Conservation (phyloP, 2,888 invertebrate species). For the Pasiphila rectangulata region DNA sequence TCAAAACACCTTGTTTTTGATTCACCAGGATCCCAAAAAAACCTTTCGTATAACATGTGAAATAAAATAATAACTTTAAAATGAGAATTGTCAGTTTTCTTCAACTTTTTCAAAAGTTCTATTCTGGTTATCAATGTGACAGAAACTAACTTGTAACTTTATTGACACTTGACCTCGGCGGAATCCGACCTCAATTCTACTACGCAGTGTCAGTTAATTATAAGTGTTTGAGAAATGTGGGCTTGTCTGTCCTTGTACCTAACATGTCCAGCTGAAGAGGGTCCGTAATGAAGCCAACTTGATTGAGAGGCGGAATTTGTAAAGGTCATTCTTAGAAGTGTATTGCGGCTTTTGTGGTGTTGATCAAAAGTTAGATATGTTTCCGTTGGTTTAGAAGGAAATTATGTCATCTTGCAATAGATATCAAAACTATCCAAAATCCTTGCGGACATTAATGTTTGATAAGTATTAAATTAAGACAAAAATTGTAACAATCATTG, state of each 20-base stretch:
- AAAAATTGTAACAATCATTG: too few species aligned
- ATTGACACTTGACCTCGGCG: constrained; percentile 18
- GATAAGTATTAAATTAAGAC: too few species aligned
- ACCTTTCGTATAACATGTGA: neutral
- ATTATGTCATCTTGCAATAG: too few species aligned
- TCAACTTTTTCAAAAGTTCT: neutral
- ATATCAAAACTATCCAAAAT: too few species aligned
- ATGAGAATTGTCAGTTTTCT: too few species aligned
- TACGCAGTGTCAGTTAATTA: constrained; percentile 52
- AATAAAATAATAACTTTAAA: neutral
- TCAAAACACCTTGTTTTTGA: too few species aligned
- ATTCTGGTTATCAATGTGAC: constrained; percentile 10
- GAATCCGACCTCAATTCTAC: constrained; percentile 19
- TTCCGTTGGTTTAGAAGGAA: too few species aligned
- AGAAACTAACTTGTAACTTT: constrained; percentile 16
- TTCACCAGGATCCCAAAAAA: constrained; percentile 1
- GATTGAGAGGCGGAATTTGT: constrained; percentile 49
- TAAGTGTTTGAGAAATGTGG: constrained; percentile 59
- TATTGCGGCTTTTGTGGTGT: too few species aligned
- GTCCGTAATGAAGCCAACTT: constrained; percentile 57
- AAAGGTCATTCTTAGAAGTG: constrained; percentile 38
- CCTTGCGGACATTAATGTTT: too few species aligned
- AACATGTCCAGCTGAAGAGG: constrained; percentile 55
- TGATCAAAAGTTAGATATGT: too few species aligned
- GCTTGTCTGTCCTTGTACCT: constrained; percentile 48